Percentiles rank a stretch among this genome's conserved stretches.
Evolutionary conservation across 2,797 vertebrate species (phyloP).

Genomic region (Hydrolagus colliei): DNA sequence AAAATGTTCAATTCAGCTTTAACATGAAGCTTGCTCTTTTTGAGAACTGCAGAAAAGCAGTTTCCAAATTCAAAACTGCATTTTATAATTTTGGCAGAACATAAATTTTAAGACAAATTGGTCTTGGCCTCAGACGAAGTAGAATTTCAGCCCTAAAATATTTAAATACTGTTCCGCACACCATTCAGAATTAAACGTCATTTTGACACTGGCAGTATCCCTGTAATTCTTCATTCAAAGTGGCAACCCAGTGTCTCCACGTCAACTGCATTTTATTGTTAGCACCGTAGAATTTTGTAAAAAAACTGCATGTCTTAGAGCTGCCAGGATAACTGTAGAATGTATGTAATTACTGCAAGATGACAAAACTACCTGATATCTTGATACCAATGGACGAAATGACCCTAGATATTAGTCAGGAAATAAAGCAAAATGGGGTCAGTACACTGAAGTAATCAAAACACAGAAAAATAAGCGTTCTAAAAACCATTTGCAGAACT

Average conservation of each 20-base stretch:
- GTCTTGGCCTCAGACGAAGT: no score
- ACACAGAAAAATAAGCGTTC: no score
- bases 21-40: not conserved
- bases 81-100: not conserved
- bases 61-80: not conserved
- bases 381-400: not conserved
- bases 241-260: not conserved
- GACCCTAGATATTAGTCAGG: not conserved
- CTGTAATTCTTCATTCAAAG: not conserved
- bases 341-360: not conserved
- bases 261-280: not conserved
- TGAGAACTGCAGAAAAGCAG: not conserved
- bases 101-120: no score
- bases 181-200: not conserved
- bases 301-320: not conserved
- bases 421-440: not conserved
- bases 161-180: not conserved
- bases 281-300: not conserved
- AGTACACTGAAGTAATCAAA: not conserved
- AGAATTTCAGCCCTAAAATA: not conserved
- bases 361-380: conserved; percentile 1
- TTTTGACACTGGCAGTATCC: no score
- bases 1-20: not conserved
- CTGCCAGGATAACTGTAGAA: not conserved
- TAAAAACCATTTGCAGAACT: no score